phyloP scores from a whole-genome alignment of 2,113 vertebrate species.

The Steatornis caripensis region DNA sequence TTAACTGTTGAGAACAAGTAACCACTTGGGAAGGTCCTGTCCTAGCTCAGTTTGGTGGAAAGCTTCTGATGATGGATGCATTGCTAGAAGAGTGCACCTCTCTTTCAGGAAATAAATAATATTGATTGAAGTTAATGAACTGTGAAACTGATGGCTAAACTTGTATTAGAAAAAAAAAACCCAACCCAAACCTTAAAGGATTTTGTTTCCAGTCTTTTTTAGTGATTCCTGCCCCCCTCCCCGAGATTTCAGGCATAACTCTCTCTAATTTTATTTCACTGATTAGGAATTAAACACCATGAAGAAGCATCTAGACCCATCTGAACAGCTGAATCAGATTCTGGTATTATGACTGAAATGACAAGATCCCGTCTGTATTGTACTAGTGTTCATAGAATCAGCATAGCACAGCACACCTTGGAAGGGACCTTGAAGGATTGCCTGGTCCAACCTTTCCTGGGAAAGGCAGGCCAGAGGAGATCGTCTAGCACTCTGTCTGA shows the following conservation, averaged over 20 bases:
- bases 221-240: background rate
- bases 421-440: background rate
- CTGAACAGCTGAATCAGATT: background rate
- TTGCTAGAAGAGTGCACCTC: background rate
- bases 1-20: background rate
- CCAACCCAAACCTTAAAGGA: background rate
- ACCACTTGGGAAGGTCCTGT: accelerated
- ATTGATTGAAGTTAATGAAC: background rate
- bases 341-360: background rate
- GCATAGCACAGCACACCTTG: background rate
- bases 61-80: background rate
- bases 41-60: background rate
- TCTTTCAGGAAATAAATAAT: background rate
- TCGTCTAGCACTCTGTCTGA: background rate
- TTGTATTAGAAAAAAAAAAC: background rate
- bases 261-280: background rate
- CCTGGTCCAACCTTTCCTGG: background rate
- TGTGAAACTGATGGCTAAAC: background rate
- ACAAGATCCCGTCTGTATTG: background rate
- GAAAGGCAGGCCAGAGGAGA: background rate
- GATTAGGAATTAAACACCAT: background rate
- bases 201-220: background rate
- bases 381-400: background rate
- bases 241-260: background rate
- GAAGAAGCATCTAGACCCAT: background rate